A percentile compares a stretch with the other conserved stretches of the same genome.
These are phyloP conservation scores for Chaetogeoica ovagalla DNA, from an alignment of 2,888 invertebrate genomes.

Conservation along the genomic window DNA sequence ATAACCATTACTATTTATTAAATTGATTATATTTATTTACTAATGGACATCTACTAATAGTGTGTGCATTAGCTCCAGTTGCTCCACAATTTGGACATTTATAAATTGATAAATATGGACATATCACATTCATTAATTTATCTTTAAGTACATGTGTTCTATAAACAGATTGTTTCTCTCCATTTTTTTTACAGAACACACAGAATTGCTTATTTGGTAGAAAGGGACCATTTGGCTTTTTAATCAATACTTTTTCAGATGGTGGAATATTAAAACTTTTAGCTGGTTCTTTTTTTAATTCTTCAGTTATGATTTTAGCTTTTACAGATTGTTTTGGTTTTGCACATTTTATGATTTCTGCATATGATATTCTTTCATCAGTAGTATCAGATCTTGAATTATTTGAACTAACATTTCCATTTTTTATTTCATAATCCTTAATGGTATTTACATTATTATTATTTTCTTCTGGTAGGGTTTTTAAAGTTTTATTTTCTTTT, in stretches of 20 bases:
- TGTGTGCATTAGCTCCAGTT: conserved; percentile 73
- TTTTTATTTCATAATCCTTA: conserved; percentile 2
- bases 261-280: conserved; percentile 41
- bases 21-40: conserved; percentile 29
- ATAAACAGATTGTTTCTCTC: conserved; percentile 69
- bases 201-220: conserved; percentile 61
- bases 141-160: conserved; percentile 70
- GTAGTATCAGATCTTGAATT: conserved; percentile 31
- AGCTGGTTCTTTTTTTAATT: conserved; percentile 21
- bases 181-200: conserved; percentile 78
- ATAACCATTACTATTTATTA: conserved; percentile 29
- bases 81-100: conserved; percentile 72
- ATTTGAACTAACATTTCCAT: conserved; percentile 10
- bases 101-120: conserved; percentile 74
- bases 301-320: background rate
- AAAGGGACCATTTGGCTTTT: conserved; percentile 25
- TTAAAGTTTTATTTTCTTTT: background rate
- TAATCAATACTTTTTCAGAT: conserved; percentile 42
- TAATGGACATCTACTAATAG: conserved; percentile 73
- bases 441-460: conserved; percentile 34
- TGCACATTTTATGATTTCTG: conserved; percentile 34
- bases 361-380: conserved; percentile 47
- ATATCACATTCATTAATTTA: conserved; percentile 63
- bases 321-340: conserved; percentile 30
- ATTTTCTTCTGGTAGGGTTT: conserved; percentile 43